These are phyloP conservation scores for Steatornis caripensis DNA, from an alignment of 2,113 vertebrate genomes.

Conservation along the genomic window DNA sequence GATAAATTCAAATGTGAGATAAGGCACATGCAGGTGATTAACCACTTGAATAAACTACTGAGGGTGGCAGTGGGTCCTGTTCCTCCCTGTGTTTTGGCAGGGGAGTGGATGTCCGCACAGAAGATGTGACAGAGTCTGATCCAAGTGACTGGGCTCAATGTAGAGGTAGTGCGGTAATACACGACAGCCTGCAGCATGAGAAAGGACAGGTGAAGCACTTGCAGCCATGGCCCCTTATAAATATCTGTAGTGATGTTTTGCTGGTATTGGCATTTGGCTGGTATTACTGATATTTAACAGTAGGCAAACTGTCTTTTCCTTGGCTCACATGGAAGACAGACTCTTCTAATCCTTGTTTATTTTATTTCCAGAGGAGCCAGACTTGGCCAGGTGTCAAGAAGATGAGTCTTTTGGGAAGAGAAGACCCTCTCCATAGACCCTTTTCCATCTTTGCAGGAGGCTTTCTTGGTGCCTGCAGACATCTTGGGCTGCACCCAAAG, in stretches of 20 bases:
- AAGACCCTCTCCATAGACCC: neutral
- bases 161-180: neutral
- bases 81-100: neutral
- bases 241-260: neutral
- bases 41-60: neutral
- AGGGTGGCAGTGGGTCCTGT: neutral
- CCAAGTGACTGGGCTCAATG: neutral
- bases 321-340: neutral
- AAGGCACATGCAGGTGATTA: neutral
- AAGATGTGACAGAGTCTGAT: neutral
- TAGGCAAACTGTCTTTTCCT: neutral
- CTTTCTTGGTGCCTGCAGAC: neutral
- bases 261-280: neutral
- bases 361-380: neutral
- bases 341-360: neutral
- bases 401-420: neutral
- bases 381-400: neutral
- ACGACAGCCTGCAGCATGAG: fast-evolving
- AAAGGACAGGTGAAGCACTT: neutral
- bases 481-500: neutral
- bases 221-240: neutral
- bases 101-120: neutral
- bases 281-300: neutral
- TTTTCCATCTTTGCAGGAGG: neutral
- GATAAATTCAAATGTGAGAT: conserved; percentile 4